phyloP scores from a whole-genome alignment of 2,113 vertebrate genomes.

The Lucifuga dentata region DNA sequence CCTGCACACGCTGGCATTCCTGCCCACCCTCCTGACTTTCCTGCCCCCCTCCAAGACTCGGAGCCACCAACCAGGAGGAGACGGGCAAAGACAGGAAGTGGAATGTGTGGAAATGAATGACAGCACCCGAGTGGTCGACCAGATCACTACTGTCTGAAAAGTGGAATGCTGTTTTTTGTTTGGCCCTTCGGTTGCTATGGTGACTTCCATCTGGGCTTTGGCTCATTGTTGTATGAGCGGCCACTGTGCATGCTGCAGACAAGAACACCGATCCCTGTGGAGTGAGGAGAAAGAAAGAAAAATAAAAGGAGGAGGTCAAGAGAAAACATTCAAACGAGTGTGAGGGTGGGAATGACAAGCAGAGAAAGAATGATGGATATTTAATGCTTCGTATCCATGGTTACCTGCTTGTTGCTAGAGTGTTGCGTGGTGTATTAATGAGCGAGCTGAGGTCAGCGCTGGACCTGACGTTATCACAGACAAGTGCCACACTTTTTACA shows the following conservation, averaged over 20 bases:
- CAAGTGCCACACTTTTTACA: slow-evolving; percentile 39
- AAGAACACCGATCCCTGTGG: slow-evolving; percentile 4
- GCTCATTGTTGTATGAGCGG: slow-evolving; percentile 23
- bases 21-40: slow-evolving; percentile 98
- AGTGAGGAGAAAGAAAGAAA: background rate
- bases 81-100: slow-evolving; percentile 89
- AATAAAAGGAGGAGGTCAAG: background rate
- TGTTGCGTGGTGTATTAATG: slow-evolving; percentile 49
- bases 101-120: slow-evolving; percentile 99
- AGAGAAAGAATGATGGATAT: slow-evolving; percentile 19
- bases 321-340: background rate
- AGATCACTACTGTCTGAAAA: slow-evolving; percentile 96
- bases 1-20: slow-evolving; percentile 98
- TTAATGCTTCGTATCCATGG: slow-evolving; percentile 53
- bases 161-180: slow-evolving; percentile 8
- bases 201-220: slow-evolving; percentile 24
- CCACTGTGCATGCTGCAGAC: slow-evolving; percentile 29
- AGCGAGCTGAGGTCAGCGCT: slow-evolving; percentile 35
- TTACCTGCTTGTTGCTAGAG: slow-evolving; percentile 59
- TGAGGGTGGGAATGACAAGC: background rate
- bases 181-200: slow-evolving; percentile 44
- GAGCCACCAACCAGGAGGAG: slow-evolving; percentile 81
- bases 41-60: slow-evolving; percentile 96
- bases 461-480: slow-evolving; percentile 10
- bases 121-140: slow-evolving; percentile 96